Evolutionary conservation across 2,888 invertebrate species (phyloP).

Genomic region (Agrotis clavis): DNA sequence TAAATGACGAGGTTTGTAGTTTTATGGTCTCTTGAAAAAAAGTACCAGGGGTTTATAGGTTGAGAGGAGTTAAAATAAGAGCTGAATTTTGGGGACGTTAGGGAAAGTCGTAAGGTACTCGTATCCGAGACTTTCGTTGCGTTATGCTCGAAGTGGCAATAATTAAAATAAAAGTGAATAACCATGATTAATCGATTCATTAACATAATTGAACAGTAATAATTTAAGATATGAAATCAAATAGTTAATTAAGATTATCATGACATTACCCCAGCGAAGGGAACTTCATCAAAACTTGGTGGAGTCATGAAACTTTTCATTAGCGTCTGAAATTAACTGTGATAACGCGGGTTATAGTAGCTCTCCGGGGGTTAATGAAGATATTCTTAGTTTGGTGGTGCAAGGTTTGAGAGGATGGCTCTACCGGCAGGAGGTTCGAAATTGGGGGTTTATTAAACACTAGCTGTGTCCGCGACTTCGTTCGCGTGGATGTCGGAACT

Average conservation of each 20-base stretch:
- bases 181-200: not conserved
- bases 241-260: slow-evolving; percentile 47
- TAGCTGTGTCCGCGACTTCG: too few relatives aligned
- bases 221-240: slow-evolving; percentile 19
- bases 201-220: slow-evolving; percentile 4
- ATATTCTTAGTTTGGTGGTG: slow-evolving; percentile 50
- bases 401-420: slow-evolving; percentile 16
- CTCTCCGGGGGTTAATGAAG: slow-evolving; percentile 61
- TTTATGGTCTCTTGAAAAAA: slow-evolving; percentile 9
- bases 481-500: too few relatives aligned
- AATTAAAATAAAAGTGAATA: not conserved
- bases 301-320: slow-evolving; percentile 64
- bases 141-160: too few relatives aligned
- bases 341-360: slow-evolving; percentile 57
- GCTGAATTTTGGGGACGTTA: not conserved
- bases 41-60: not conserved
- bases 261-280: slow-evolving; percentile 24
- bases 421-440: not conserved
- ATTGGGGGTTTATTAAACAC: too few relatives aligned
- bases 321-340: slow-evolving; percentile 62
- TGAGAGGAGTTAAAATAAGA: not conserved
- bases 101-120: too few relatives aligned
- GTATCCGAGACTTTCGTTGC: too few relatives aligned
- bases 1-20: slow-evolving; percentile 13
- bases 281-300: slow-evolving; percentile 58